Percentiles rank a stretch among this genome's conserved stretches.
These are phyloP conservation scores for Philonicus albiceps DNA, from an alignment of 2,888 invertebrate genomes.

Conservation along the genomic window DNA sequence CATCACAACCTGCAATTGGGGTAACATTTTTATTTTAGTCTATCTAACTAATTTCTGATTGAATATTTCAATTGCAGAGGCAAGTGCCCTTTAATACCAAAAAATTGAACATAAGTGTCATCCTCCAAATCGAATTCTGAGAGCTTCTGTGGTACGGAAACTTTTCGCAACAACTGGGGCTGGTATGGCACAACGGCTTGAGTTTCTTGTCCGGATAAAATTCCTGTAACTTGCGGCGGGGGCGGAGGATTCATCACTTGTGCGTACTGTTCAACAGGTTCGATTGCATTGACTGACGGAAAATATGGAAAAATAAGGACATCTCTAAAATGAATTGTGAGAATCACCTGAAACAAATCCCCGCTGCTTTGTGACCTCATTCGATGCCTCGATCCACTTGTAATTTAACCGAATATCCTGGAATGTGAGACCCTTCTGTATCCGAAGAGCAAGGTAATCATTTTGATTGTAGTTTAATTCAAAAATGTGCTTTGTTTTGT, in stretches of 20 bases:
- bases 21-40: background rate
- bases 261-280: constrained; percentile 2
- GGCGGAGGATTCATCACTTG: background rate
- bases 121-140: background rate
- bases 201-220: background rate
- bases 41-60: too few relatives aligned
- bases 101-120: constrained; percentile 43
- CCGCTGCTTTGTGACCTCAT: constrained; percentile 27
- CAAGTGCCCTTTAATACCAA: constrained; percentile 26
- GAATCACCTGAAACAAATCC: constrained; percentile 18
- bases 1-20: constrained; percentile 7
- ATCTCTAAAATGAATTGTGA: background rate
- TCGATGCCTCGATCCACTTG: constrained; percentile 30
- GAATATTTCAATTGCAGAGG: too few relatives aligned
- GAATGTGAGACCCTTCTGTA: constrained; percentile 36
- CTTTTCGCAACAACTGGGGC: background rate
- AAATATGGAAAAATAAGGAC: background rate
- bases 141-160: constrained; percentile 1
- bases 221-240: too few relatives aligned
- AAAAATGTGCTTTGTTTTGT: constrained; percentile 11
- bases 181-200: background rate
- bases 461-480: constrained; percentile 40
- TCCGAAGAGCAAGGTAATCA: constrained; percentile 18
- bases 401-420: constrained; percentile 30
- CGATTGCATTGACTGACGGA: constrained; percentile 20